phyloP scores from a whole-genome alignment of 35 echinoderm and acorn worm species.

The Apostichopus parvimensis region DNA sequence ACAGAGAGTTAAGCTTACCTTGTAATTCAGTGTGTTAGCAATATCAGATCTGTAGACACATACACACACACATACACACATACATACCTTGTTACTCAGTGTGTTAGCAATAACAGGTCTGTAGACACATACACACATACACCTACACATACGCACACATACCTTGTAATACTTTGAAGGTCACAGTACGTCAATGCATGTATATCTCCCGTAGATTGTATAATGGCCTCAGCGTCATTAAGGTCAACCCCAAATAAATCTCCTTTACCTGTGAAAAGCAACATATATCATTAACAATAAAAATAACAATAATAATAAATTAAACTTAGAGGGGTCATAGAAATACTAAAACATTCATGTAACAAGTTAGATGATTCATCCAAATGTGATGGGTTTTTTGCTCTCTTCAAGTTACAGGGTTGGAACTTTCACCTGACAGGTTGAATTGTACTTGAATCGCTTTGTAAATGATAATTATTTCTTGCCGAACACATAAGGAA shows the following conservation, averaged over 20 bases:
- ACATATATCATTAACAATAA: not conserved
- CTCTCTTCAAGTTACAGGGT: no score
- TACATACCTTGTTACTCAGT: not conserved
- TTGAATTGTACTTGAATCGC: no score
- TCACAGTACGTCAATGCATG: constrained; percentile 99
- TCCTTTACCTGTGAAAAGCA: constrained; percentile 78
- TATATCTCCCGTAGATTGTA: constrained; percentile 92
- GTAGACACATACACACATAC: no score
- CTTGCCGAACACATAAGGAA: no score
- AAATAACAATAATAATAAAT: not conserved
- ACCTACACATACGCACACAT: not conserved
- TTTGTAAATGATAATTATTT: no score
- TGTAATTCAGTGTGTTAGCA: constrained; percentile 18
- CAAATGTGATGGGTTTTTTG: no score
- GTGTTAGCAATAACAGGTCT: no score
- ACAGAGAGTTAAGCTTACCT: no score
- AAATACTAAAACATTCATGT: no score
- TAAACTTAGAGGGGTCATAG: not conserved
- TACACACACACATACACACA: not conserved
- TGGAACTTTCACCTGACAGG: no score
- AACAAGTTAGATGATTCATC: no score
- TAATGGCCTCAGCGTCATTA: constrained; percentile 73
- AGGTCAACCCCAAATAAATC: constrained; percentile 98
- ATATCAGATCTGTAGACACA: no score
- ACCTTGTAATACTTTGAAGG: constrained; percentile 84